A percentile compares a stretch with the other conserved stretches of the same genome.
These are phyloP conservation scores for Dorcus parallelipipedus DNA, from an alignment of 2,888 invertebrate species.

Conservation along the genomic window DNA sequence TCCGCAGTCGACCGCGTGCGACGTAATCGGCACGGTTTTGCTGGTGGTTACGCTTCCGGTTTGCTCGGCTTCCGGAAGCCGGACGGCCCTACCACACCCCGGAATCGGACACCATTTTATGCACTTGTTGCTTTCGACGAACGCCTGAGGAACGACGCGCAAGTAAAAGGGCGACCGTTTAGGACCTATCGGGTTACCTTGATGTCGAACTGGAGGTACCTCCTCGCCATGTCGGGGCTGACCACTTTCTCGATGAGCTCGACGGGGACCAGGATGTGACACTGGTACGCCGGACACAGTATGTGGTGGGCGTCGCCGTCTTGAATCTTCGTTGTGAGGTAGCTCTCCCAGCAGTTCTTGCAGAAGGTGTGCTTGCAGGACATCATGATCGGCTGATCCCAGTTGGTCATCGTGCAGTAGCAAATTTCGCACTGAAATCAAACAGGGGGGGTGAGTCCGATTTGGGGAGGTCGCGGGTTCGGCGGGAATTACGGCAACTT, in stretches of 20 bases:
- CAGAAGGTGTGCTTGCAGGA: constrained; percentile 64
- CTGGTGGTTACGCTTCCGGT: constrained; percentile 31
- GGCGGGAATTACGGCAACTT: constrained; percentile 37
- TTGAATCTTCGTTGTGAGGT: constrained; percentile 62
- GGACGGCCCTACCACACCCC: constrained; percentile 64
- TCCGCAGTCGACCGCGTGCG: constrained; percentile 67
- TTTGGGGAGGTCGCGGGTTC: neutral
- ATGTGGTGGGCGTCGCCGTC: constrained; percentile 65
- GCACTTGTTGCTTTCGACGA: constrained; percentile 66
- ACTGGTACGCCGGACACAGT: constrained; percentile 63
- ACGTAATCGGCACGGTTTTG: constrained; percentile 46
- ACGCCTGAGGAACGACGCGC: constrained; percentile 51
- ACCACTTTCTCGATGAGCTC: constrained; percentile 64
- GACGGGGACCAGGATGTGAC: constrained; percentile 61
- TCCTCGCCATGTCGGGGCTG: constrained; percentile 61
- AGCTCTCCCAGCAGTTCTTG: constrained; percentile 62
- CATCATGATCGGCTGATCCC: constrained; percentile 55
- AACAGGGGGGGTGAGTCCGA: neutral
- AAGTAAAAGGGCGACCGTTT: neutral
- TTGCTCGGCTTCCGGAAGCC: constrained; percentile 57
- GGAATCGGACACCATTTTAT: constrained; percentile 71
- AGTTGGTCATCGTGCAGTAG: constrained; percentile 49
- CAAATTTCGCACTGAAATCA: constrained; percentile 60
- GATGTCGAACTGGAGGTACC: constrained; percentile 67
- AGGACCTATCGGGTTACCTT: constrained; percentile 48